Evolutionary conservation across 35 echinoderm and acorn worm species (phyloP).

Genomic region (Apostichopus japonicus): DNA sequence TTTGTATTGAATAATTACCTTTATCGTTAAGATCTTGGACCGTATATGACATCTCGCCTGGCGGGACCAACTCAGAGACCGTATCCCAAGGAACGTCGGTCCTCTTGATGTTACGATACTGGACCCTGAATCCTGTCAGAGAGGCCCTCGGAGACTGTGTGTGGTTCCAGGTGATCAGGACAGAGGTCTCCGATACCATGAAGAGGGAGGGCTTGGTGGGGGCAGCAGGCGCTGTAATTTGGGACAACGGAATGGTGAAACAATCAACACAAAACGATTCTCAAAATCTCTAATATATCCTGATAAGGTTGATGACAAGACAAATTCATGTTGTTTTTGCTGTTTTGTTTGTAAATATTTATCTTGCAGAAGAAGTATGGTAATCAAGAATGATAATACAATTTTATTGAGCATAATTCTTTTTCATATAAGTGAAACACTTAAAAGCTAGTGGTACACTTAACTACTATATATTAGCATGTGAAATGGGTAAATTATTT

Average conservation of each 20-base stretch:
- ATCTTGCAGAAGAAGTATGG: no score
- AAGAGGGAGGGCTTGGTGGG: constrained; percentile 77
- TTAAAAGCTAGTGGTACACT: no score
- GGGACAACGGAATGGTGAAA: not conserved
- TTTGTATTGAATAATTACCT: constrained; percentile 40
- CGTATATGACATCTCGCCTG: constrained; percentile 39
- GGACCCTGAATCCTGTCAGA: constrained; percentile 65
- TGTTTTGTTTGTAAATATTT: no score
- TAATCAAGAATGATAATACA: no score
- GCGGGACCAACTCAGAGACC: constrained; percentile 32
- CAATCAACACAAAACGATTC: no score
- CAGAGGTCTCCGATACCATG: constrained; percentile 78
- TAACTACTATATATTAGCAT: no score
- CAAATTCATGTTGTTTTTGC: no score
- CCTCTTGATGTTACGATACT: constrained; percentile 60
- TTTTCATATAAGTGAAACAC: no score
- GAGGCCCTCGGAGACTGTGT: constrained; percentile 19
- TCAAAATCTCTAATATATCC: no score
- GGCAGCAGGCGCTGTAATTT: constrained; percentile 60
- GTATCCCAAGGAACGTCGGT: constrained; percentile 55
- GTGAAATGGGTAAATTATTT: no score
- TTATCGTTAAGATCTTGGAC: constrained; percentile 71
- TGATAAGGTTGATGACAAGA: no score
- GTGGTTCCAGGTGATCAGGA: constrained; percentile 77
- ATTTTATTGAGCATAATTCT: no score